Evolutionary conservation across 2,888 invertebrate species (phyloP), one percentile per base, ranked within the genome.

Genomic region (Cremastinae sp.): DNA sequence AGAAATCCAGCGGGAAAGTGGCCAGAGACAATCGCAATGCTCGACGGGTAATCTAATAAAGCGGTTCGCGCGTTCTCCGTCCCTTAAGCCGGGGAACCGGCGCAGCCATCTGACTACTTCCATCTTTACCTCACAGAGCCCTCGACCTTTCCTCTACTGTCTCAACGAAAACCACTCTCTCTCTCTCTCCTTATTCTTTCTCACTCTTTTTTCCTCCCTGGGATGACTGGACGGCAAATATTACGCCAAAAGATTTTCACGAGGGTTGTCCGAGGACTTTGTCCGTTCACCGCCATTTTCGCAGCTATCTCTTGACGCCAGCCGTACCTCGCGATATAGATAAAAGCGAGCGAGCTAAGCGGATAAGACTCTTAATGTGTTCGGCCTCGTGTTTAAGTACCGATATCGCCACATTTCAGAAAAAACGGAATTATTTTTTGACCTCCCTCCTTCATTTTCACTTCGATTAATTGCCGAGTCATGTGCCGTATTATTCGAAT

Each of bases 21-120:
- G 65, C 64, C 59, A 65, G 53, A 47, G 49, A 68, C 43, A 68
- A 68, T 81, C 76, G 84, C 84, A 82, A 84, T 84, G 84, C 84
- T 83, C 84, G 83, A 83, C 81, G 82, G 82, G 83, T 89, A 89
- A 89, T 89, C 88, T 88, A 89, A 89, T 89, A 89, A 87, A 89
- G 87, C 87, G 86, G 86, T 87, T 76, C 53, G 49, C 70, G 75
- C 47, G 58, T 75, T 76, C 58, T 65, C 64, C 41, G 12, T 35
- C 73, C 47, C 62, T 53, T 8, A 59, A 68, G 68, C 56, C 68
- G 22, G 43, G 14, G 37, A 35, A 18, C 5, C 14, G 22, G 9
- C 45, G 45, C 47, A 20, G 28, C 72, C 18, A 43, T 58, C 64
- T 28, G 61, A 49, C 35, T 53, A 47, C 74, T 65, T 65, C 45